Conservation (phyloP, 1,140 invertebrate species). For the Drosophila truncata region DNA sequence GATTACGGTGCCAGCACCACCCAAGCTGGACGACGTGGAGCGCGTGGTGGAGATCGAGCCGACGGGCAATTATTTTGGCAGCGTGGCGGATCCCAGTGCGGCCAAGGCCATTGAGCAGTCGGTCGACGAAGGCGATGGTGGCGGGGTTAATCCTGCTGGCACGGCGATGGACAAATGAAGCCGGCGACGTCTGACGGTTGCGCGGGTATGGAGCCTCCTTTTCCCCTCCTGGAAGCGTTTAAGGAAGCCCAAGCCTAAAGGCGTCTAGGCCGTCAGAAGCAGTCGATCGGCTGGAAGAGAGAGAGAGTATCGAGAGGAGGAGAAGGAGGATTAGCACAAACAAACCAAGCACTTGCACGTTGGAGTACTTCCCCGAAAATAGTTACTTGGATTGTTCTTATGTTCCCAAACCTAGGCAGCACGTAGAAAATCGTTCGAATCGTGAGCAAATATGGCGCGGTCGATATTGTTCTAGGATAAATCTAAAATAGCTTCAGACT, state of each 20-base stretch:
- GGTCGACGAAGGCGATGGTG: constrained; percentile 45
- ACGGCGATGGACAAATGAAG: constrained; percentile 73
- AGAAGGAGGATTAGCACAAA: constrained; percentile 16
- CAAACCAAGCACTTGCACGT: constrained; percentile 18
- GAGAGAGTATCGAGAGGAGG: neutral
- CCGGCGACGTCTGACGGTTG: constrained; percentile 77
- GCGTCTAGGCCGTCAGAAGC: constrained; percentile 72
- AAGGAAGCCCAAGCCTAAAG: constrained; percentile 31
- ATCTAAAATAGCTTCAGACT: constrained; percentile 48
- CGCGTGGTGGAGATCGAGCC: constrained; percentile 75
- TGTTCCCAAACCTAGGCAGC: constrained; percentile 52
- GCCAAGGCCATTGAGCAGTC: constrained; percentile 70
- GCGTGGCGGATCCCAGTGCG: constrained; percentile 68
- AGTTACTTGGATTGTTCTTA: constrained; percentile 58
- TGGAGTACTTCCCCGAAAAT: constrained; percentile 30
- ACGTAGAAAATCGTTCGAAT: constrained; percentile 67
- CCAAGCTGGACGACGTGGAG: constrained; percentile 80
- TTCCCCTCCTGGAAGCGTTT: constrained; percentile 40
- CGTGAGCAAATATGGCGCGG: constrained; percentile 72
- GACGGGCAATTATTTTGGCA: constrained; percentile 79
- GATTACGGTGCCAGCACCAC: constrained; percentile 80
- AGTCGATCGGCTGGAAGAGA: constrained; percentile 52
- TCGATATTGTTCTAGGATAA: constrained; percentile 31
- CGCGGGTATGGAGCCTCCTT: constrained; percentile 40
- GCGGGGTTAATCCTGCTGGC: constrained; percentile 60